Evolutionary conservation across 2,888 invertebrate species (phyloP).

Genomic region (Apamea monoglypha): DNA sequence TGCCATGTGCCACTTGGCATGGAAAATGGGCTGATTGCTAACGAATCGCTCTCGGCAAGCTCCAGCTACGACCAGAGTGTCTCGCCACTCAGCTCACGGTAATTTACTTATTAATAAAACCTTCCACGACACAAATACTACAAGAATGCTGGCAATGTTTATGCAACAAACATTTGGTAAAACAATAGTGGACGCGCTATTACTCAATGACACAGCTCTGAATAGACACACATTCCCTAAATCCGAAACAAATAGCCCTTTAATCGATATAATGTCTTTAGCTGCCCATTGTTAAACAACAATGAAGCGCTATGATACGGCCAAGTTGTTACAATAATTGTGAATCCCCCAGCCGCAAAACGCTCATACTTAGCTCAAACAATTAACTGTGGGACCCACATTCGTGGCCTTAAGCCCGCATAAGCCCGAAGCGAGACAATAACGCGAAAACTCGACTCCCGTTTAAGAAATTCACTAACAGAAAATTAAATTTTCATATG

Average conservation of each 20-base stretch:
- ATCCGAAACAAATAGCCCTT: conserved; percentile 72
- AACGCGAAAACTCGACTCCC: conserved; percentile 83
- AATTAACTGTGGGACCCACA: conserved; percentile 87
- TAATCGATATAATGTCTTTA: conserved; percentile 74
- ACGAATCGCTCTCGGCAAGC: conserved; percentile 95
- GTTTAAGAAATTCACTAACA: conserved; percentile 86
- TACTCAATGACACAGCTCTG: conserved; percentile 22
- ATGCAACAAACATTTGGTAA: conserved; percentile 6
- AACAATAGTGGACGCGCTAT: conserved; percentile 15
- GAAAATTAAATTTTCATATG: conserved; percentile 89
- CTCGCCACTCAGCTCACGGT: conserved; percentile 97
- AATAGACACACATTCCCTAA: conserved; percentile 58
- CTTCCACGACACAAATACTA: background rate
- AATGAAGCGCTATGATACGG: conserved; percentile 82
- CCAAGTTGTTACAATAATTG: conserved; percentile 86
- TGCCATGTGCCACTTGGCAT: conserved; percentile 95
- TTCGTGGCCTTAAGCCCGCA: conserved; percentile 84
- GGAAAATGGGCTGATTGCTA: conserved; percentile 96
- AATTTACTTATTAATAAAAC: conserved; percentile 69
- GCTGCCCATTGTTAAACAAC: conserved; percentile 79
- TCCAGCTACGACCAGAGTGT: conserved; percentile 96
- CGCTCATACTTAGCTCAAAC: conserved; percentile 86
- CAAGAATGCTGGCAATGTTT: background rate
- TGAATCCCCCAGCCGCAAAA: conserved; percentile 83
- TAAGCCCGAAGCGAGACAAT: conserved; percentile 86